phyloP scores from a whole-genome alignment of 2,797 vertebrate species.

The Poecilia gillii region DNA sequence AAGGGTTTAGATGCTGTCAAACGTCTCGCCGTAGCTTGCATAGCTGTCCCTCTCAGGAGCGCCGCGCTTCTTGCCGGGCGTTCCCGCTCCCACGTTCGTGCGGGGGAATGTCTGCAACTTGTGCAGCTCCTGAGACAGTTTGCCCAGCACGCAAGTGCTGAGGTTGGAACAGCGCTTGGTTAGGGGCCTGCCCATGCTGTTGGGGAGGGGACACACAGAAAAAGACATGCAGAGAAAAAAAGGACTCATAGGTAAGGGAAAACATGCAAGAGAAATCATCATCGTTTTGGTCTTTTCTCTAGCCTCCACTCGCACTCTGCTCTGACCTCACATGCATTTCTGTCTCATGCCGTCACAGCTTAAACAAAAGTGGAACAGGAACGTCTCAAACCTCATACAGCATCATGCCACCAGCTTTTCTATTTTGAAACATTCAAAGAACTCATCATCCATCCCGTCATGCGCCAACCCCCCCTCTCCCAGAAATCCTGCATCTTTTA shows the following conservation, averaged over 20 bases:
- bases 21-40: slow-evolving; percentile 82
- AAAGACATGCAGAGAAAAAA: slow-evolving; percentile 83
- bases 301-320: neutral
- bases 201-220: slow-evolving; percentile 75
- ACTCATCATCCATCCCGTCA: slow-evolving; percentile 49
- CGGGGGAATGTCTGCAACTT: slow-evolving; percentile 91
- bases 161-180: slow-evolving; percentile 93
- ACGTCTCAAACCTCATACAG: neutral
- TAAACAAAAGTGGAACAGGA: slow-evolving; percentile 11
- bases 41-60: slow-evolving; percentile 82
- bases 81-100: slow-evolving; percentile 90
- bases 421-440: slow-evolving; percentile 29
- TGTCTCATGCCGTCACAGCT: slow-evolving; percentile 47
- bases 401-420: slow-evolving; percentile 49
- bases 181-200: slow-evolving; percentile 90
- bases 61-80: slow-evolving; percentile 90
- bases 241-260: slow-evolving; percentile 69
- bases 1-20: slow-evolving; percentile 79
- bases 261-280: slow-evolving; percentile 71
- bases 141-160: slow-evolving; percentile 91
- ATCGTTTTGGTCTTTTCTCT: neutral
- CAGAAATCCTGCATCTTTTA: slow-evolving; percentile 21
- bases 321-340: slow-evolving; percentile 59
- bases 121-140: slow-evolving; percentile 91
- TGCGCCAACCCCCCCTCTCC: slow-evolving; percentile 42